Evolutionary conservation across 1,140 invertebrate species (phyloP), one percentile per base, ranked within the genome.

Genomic region (Ditylenchus dipsaci): DNA sequence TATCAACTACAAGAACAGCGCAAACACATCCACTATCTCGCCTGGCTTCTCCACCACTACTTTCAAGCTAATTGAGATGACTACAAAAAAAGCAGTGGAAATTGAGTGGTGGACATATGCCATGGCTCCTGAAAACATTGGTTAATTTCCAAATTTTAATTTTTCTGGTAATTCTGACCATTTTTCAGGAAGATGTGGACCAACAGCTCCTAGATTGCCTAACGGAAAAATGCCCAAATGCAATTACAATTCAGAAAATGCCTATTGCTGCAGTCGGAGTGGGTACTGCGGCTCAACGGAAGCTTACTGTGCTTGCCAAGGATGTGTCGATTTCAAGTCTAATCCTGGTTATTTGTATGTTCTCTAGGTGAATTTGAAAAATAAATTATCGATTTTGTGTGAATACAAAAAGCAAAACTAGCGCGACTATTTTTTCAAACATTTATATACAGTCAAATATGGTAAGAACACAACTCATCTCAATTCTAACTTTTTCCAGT

Each of bases 241-340:
- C 42, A 72, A 78, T 47, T 67, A 70, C 7, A 62, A 79, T 15
- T 72, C 75, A 1, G 53, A 53, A 33, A 23, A 43, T 8, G 60
- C 76, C 0, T 62, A 60, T 26, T 78, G 75, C 26, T 77, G 75
- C 27, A 74, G 74, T 42, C 7, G 15, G 15, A 65, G 45, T 15
- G 71, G 66, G 26, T 67, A 71, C 0, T 78, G 71, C 38, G 69
- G 76, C 57, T 73, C 73, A 13, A 73, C 73, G 17, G 65, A 68
- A 15, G n/a, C 53, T 7, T 78, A 76, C 58, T 78, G 76, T 30
- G 42, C 58, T 8, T 78, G 76, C 61, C 33, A 70, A 21, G 76
- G 76, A 21, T 78, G 76, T 30, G 76, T 76, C 0, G 69, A 78
- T 60, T 78, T 78, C 62, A 76, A 69, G 61, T 61, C 59, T 5